A percentile compares a stretch with the other conserved stretches of the same genome.
Evolutionary conservation across 1,140 invertebrate genomes (phyloP).

Genomic region (Papilio helenus): DNA sequence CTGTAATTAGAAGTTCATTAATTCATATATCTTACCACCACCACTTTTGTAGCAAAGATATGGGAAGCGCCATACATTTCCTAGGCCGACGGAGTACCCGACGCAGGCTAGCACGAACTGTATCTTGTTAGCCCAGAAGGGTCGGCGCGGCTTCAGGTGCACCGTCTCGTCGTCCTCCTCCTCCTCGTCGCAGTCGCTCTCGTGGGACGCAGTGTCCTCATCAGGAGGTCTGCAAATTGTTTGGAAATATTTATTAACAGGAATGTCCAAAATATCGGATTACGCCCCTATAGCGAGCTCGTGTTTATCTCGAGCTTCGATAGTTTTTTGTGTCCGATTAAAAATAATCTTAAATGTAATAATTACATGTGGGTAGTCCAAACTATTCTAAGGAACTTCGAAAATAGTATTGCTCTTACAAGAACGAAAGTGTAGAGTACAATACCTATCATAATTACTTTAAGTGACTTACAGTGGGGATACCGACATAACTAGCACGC

Average conservation of each 20-base stretch:
- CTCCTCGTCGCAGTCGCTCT: conserved; percentile 85
- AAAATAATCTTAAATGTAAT: no score
- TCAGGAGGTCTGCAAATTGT: conserved; percentile 84
- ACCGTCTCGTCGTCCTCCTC: conserved; percentile 86
- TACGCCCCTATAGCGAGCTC: background rate
- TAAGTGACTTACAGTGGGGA: no score
- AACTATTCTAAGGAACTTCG: no score
- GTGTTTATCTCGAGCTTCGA: no score
- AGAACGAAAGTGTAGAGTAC: no score
- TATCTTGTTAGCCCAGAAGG: conserved; percentile 94
- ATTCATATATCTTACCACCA: conserved; percentile 85
- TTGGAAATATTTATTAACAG: conserved; percentile 29
- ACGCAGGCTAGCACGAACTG: conserved; percentile 96
- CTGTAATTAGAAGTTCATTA: background rate
- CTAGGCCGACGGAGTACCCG: conserved; percentile 95
- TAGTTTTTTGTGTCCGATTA: no score
- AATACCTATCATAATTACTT: no score
- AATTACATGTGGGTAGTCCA: no score
- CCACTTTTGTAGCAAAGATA: conserved; percentile 93
- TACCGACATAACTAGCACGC: no score
- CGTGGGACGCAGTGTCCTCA: conserved; percentile 86
- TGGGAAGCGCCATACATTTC: conserved; percentile 95
- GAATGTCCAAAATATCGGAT: background rate
- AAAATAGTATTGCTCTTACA: no score
- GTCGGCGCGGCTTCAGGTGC: conserved; percentile 88